Percentiles rank a stretch among this genome's conserved stretches.
Evolutionary conservation across 2,797 vertebrate species (phyloP).

Genomic region (Acipenser oxyrinchus): DNA sequence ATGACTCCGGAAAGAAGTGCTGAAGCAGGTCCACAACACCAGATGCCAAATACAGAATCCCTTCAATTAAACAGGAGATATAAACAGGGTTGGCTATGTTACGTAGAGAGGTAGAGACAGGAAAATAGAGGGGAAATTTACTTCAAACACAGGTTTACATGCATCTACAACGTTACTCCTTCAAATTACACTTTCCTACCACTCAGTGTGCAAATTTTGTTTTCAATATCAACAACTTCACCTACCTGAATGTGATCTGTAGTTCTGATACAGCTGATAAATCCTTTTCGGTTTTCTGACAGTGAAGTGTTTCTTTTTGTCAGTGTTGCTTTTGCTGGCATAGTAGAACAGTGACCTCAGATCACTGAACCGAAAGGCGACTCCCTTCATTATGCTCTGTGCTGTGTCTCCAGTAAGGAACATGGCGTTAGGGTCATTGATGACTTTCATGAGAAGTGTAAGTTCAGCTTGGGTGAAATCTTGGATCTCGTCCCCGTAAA

Average conservation of each 20-base stretch:
- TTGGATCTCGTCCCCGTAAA: slow-evolving; percentile 69
- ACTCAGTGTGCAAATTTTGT: not conserved
- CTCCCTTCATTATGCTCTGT: slow-evolving; percentile 71
- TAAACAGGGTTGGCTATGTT: not conserved
- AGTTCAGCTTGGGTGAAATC: slow-evolving; percentile 70
- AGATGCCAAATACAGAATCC: slow-evolving; percentile 61
- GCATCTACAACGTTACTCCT: too few species aligned
- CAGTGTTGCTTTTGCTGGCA: slow-evolving; percentile 44
- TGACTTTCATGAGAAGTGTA: slow-evolving; percentile 57
- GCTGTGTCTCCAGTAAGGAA: slow-evolving; percentile 70
- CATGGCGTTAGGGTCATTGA: slow-evolving; percentile 70
- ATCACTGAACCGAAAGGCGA: slow-evolving; percentile 68
- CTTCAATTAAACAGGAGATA: slow-evolving; percentile 29
- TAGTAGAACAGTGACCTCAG: slow-evolving; percentile 63
- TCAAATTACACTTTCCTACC: not conserved
- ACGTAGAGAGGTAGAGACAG: not conserved
- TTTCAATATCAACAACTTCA: not conserved
- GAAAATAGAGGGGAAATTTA: not conserved
- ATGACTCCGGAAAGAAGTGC: slow-evolving; percentile 67
- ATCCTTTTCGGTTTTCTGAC: slow-evolving; percentile 59
- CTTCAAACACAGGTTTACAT: too few species aligned
- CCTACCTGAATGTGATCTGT: slow-evolving; percentile 68
- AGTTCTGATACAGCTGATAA: slow-evolving; percentile 67
- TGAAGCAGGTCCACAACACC: slow-evolving; percentile 68
- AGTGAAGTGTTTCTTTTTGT: slow-evolving; percentile 39